Evolutionary conservation across 2,797 vertebrate species (phyloP).

Genomic region (Schizopygopsis pylzovi): DNA sequence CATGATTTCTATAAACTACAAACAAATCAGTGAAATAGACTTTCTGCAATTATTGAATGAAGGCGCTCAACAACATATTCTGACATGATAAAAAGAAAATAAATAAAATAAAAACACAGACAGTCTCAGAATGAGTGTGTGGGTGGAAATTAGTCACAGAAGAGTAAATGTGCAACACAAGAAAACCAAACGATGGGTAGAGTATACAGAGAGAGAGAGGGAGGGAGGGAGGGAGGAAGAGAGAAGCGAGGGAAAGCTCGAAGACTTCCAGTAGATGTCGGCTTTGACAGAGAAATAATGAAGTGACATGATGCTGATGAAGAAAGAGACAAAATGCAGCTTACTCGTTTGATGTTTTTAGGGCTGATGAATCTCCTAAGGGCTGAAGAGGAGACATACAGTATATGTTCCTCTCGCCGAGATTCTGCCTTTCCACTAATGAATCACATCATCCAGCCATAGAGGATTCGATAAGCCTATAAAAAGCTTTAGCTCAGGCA

Average conservation of each 20-base stretch:
- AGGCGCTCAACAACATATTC: conserved; percentile 14
- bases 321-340: conserved; percentile 45
- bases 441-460: conserved; percentile 54
- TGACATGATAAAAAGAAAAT: conserved; percentile 9
- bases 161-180: conserved; percentile 61
- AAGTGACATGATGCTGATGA: conserved; percentile 49
- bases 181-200: conserved; percentile 56
- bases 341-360: conserved; percentile 45
- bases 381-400: conserved; percentile 46
- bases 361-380: conserved; percentile 56
- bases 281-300: conserved; percentile 49
- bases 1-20: conserved; percentile 15
- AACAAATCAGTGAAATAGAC: neutral
- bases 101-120: conserved; percentile 16
- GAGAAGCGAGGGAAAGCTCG: conserved; percentile 36
- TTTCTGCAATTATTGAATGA: conserved; percentile 57
- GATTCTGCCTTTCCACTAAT: conserved; percentile 50
- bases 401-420: conserved; percentile 43
- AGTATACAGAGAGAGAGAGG: conserved; percentile 49
- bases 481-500: conserved; percentile 54
- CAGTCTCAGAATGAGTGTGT: conserved; percentile 64
- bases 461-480: conserved; percentile 47
- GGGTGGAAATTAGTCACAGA: conserved; percentile 71
- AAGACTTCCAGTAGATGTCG: conserved; percentile 43
- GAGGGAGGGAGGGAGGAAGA: conserved; percentile 43